phyloP scores from a whole-genome alignment of 1,140 invertebrate species.

The Tenebrio molitor region DNA sequence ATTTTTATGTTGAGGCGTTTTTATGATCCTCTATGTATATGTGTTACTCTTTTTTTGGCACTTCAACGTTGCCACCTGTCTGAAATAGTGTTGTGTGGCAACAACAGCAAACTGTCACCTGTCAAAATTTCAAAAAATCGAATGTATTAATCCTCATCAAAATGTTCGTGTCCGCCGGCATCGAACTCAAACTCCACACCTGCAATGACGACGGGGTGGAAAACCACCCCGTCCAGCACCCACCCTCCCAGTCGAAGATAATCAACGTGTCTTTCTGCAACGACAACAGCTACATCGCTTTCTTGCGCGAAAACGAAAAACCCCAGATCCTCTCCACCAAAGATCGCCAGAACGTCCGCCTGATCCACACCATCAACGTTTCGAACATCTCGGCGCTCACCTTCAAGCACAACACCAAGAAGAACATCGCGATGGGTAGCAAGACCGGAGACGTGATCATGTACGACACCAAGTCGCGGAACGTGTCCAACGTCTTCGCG shows the following conservation, averaged over 20 bases:
- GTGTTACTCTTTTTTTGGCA: too few relatives aligned
- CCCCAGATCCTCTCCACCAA: background rate
- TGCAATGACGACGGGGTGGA: background rate
- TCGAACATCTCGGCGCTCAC: constrained; percentile 24
- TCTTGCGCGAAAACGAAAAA: constrained; percentile 1
- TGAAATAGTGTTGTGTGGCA: too few relatives aligned
- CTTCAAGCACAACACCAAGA: constrained; percentile 54
- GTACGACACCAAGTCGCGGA: constrained; percentile 57
- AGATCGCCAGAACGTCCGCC: background rate
- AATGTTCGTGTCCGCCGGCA: constrained; percentile 8
- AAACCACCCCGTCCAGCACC: background rate
- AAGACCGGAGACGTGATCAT: constrained; percentile 50
- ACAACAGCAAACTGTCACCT: too few relatives aligned
- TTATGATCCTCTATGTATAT: too few relatives aligned
- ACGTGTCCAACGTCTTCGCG: constrained; percentile 45
- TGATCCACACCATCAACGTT: constrained; percentile 22
- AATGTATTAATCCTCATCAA: too few relatives aligned
- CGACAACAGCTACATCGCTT: constrained; percentile 11
- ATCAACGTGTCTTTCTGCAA: background rate
- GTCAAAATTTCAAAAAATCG: too few relatives aligned
- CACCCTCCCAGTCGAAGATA: background rate
- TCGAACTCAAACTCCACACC: constrained; percentile 2
- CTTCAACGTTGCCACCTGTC: too few relatives aligned
- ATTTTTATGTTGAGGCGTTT: too few relatives aligned
- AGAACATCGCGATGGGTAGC: constrained; percentile 48